Base-by-base conservation (phyloP, 2,888 invertebrate genomes). In the Tipula lateralis region DNA sequence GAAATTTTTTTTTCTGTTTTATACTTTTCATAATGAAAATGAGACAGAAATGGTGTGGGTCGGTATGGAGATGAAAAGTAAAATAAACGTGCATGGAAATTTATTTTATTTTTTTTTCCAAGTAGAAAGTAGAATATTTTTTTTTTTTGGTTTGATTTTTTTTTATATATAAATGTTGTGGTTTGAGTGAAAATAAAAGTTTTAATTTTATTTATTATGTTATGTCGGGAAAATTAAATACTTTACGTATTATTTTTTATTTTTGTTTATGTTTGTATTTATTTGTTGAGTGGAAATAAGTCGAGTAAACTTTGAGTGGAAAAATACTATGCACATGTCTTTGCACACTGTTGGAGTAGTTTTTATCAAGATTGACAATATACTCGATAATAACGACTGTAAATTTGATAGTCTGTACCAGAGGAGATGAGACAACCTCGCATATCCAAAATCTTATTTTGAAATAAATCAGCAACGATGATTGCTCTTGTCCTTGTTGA, bases 21-120 rank as follows among this genome's bases (percentile, higher is more conserved):
- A 66, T 66, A 66, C 66, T 66, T 66, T 66, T 66, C 24, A 66
- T 66, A 66, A 66, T 66, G 66, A 66, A 66, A 66, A 66, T 66
- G 66, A 66, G 66, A 66, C 66, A 24, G 66, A 66, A 66, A 24
- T 66, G 66, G 66, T 66, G 66, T 66, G 66, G 66, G 66, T 24
- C 24, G 50, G 24, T 66, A 24, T 66, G 66, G 66, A 24, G 66
- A 66, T 66, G 24, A 66, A 66, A 66, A 66, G 24, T 66, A 66
- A 66, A 66, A 66, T 66, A 66, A 66, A 66, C 66, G 66, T 66
- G 66, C 66, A 66, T 66, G 66, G 66, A 66, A 44, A 44, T 12
- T n/a, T 36, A 6, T 44, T 16, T 44, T 44, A 16, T 44, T 66
- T 66, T 66, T 66, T 66, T 66, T 9, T 24, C 24, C 12, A 66